These are phyloP conservation scores for Cyaniris semiargus DNA, from an alignment of 2,888 invertebrate genomes.

Conservation along the genomic window DNA sequence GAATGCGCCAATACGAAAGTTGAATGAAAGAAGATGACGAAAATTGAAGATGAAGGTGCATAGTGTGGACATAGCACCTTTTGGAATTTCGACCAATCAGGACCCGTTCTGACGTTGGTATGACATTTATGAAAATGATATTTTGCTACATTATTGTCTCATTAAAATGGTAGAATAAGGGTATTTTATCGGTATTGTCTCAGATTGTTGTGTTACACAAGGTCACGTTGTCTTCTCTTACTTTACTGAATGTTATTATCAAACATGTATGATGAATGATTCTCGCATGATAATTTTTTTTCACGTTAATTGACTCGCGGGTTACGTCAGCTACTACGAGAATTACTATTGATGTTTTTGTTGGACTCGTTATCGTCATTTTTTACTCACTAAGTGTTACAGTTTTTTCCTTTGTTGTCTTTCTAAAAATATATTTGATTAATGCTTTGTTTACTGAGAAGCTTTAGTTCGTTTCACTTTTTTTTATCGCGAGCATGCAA, in stretches of 20 bases:
- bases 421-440: neutral
- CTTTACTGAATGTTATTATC: conserved; percentile 1
- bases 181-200: neutral
- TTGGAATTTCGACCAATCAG: too few relatives aligned
- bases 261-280: neutral
- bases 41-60: too few relatives aligned
- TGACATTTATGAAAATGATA: neutral
- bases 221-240: neutral
- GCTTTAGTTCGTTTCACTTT: neutral
- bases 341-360: conserved; percentile 1
- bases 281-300: neutral
- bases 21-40: too few relatives aligned
- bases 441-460: conserved; percentile 13
- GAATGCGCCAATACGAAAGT: too few relatives aligned
- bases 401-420: neutral
- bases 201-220: neutral
- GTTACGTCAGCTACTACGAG: neutral
- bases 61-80: too few relatives aligned
- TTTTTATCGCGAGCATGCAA: conserved; percentile 4
- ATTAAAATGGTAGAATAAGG: too few relatives aligned
- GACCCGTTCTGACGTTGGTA: too few relatives aligned
- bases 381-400: neutral
- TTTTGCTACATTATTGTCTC: neutral
- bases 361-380: neutral
- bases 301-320: neutral